Base-by-base conservation (phyloP, 2,888 invertebrate species). In the Drosophila histrio region DNA sequence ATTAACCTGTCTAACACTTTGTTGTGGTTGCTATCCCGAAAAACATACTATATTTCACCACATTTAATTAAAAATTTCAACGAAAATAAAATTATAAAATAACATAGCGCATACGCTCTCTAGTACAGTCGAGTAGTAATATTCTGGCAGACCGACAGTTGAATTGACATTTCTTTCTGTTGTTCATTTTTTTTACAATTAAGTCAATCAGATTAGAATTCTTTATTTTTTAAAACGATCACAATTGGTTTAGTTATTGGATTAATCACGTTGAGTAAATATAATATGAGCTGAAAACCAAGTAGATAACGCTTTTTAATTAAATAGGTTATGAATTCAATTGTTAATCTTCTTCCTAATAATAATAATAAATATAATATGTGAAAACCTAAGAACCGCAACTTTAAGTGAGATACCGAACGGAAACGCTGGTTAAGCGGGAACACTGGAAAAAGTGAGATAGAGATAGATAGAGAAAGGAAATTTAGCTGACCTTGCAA, bases 1-100 rank as follows among this genome's bases (percentile, higher is more conserved):
- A 85, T 85, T 86, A 85, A 76, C 73, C 75, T 70, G 73, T 38
- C 87, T 53, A 74, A 75, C 78, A 75, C 84, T 80, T 74, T 83
- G 77, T 72, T 87, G 81, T 77, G 78, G 77, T 66, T 77, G 21
- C 34, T 49, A 44, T 9, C 38, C 38, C 56, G 21, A 47, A 53
- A 49, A 47, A 13, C 26, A 61, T 19, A 21, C 41, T 30, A 56
- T 15, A 15, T 19, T 15, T 7, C n/a, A 46, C 46, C 13, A 7
- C 39, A 52, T 17, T 64, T 70, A 57, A 41, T 58, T 54, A 56
- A 52, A 71, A 66, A 53, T 41, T 5, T 5, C 21, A 38, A 58
- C 39, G 38, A 26, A 44, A 36, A 22, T 15, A n/a, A n/a, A 11
- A 11, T 15, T 5, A 22, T 4, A 46, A 44, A 52, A 65, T 53